phyloP scores from a whole-genome alignment of 2,888 invertebrate species.

The Synanthedon tipuliformis region DNA sequence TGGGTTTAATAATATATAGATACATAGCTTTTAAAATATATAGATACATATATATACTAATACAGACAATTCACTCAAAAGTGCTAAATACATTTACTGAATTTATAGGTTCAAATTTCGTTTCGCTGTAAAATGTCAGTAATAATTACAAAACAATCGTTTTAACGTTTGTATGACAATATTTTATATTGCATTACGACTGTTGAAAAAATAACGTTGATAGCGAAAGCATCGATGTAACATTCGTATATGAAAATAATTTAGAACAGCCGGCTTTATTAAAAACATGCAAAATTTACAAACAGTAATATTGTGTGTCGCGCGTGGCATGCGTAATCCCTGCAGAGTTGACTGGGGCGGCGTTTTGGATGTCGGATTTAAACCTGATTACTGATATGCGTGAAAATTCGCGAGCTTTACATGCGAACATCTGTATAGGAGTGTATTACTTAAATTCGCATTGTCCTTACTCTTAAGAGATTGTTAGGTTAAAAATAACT shows the following conservation, averaged over 20 bases:
- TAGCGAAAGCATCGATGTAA: slow-evolving; percentile 4
- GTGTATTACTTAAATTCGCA: background rate
- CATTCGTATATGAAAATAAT: slow-evolving; percentile 7
- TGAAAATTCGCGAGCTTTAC: background rate
- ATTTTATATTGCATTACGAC: background rate
- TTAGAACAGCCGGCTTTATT: slow-evolving; percentile 5
- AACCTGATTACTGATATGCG: slow-evolving; percentile 20
- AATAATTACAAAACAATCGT: too few species aligned
- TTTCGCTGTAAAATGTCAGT: too few species aligned
- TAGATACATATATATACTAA: too few species aligned
- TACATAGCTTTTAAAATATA: too few species aligned
- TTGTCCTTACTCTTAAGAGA: too few species aligned
- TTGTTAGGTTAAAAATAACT: too few species aligned
- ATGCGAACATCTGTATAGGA: background rate
- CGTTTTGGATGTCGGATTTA: slow-evolving; percentile 21
- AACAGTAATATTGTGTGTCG: slow-evolving; percentile 7
- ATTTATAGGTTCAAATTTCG: too few species aligned
- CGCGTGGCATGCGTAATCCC: slow-evolving; percentile 1
- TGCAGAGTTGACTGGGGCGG: slow-evolving; percentile 6
- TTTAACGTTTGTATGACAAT: too few species aligned
- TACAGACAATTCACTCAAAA: too few species aligned
- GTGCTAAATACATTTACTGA: too few species aligned
- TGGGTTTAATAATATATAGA: too few species aligned
- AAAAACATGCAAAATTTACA: slow-evolving; percentile 6
- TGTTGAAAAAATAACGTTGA: slow-evolving; percentile 3